A percentile compares a stretch with the other conserved stretches of the same genome.
Conservation (phyloP, 2,888 invertebrate species). For the Pomacea canaliculata region DNA sequence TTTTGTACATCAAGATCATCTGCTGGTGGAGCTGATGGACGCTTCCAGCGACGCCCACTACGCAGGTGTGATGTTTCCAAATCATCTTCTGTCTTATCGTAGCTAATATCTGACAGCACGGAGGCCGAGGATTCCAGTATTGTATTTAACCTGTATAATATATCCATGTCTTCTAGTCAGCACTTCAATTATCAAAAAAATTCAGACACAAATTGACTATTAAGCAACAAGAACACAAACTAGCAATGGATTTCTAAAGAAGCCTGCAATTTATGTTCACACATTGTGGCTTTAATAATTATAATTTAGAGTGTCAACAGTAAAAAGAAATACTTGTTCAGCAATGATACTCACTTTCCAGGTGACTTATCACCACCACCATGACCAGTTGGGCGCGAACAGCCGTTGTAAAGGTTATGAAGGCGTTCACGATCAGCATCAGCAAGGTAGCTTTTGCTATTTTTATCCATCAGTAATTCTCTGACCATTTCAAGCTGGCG, state of each 20-base stretch:
- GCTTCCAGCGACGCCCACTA: constrained; percentile 51
- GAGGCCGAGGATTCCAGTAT: constrained; percentile 74
- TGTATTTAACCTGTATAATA: constrained; percentile 48
- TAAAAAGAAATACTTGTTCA: no score
- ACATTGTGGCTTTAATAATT: no score
- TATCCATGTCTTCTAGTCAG: no score
- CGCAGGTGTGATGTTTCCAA: constrained; percentile 73
- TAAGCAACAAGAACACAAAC: no score
- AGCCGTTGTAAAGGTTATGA: constrained; percentile 76
- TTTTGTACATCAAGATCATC: constrained; percentile 49
- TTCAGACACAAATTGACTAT: neutral
- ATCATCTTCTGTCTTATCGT: constrained; percentile 86
- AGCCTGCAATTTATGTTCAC: no score
- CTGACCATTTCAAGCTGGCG: constrained; percentile 81
- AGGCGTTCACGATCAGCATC: constrained; percentile 86
- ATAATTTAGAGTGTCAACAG: no score
- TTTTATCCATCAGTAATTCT: constrained; percentile 81
- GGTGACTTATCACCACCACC: constrained; percentile 13
- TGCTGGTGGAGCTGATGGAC: constrained; percentile 62
- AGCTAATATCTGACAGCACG: constrained; percentile 79
- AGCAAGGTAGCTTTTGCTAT: constrained; percentile 73
- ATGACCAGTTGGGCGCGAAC: neutral
- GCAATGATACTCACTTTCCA: constrained; percentile 11
- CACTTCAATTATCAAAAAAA: neutral
- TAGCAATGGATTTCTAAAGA: no score